Evolutionary conservation across 2,113 vertebrate genomes (phyloP).

Genomic region (Barbus barbus): DNA sequence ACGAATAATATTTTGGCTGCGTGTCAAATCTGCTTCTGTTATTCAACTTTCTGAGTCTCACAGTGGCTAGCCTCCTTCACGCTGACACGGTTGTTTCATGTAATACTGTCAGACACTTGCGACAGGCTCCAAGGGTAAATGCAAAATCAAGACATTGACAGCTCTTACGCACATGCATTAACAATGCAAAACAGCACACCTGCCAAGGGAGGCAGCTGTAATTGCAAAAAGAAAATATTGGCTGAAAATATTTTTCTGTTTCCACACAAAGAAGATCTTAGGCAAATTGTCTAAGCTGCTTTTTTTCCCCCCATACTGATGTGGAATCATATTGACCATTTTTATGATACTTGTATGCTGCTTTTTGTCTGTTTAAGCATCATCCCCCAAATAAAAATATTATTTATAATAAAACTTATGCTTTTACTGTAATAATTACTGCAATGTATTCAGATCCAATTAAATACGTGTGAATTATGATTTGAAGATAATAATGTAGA

Average conservation of each 20-base stretch:
- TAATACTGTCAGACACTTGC: not conserved
- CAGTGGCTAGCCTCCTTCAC: constrained; percentile 18
- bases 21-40: constrained; percentile 29
- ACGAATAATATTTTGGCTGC: constrained; percentile 34
- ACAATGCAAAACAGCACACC: constrained; percentile 23
- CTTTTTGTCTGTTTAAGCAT: not conserved
- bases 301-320: not conserved
- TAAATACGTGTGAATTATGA: not conserved
- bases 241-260: not conserved
- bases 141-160: constrained; percentile 10
- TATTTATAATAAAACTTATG: not conserved
- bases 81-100: constrained; percentile 26
- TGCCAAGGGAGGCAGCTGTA: constrained; percentile 5
- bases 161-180: not conserved
- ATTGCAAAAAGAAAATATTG: constrained; percentile 3
- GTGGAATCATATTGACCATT: not conserved
- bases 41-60: constrained; percentile 9
- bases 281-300: not conserved
- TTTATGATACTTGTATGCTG: not conserved
- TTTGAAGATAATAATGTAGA: too few relatives aligned
- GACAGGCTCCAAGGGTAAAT: constrained; percentile 21
- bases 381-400: not conserved
- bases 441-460: not conserved
- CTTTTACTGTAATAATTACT: not conserved
- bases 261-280: not conserved